These are phyloP conservation scores for Poeciliopsis retropinna DNA, from an alignment of 2,113 vertebrate genomes.

Conservation along the genomic window DNA sequence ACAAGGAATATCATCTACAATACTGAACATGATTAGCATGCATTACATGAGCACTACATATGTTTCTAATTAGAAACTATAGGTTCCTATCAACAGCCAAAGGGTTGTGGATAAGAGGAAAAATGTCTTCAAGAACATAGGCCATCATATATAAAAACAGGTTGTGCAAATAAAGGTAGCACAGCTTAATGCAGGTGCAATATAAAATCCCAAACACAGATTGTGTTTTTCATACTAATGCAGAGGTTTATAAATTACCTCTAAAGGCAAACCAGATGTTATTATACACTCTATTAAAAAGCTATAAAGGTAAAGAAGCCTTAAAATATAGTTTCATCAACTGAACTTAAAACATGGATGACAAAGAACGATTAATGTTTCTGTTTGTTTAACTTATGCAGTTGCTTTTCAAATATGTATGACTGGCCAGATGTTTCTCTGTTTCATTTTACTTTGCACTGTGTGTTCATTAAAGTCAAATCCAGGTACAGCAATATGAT, in stretches of 20 bases:
- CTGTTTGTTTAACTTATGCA: neutral
- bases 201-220: no score
- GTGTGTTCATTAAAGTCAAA: conserved; percentile 46
- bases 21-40: neutral
- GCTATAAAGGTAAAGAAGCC: neutral
- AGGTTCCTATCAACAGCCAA: no score
- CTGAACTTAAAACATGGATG: no score
- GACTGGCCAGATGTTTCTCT: conserved; percentile 22
- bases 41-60: neutral
- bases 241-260: neutral
- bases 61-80: no score
- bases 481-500: conserved; percentile 33
- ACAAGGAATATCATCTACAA: neutral
- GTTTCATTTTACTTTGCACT: conserved; percentile 13
- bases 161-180: no score
- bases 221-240: no score
- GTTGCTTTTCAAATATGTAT: conserved; percentile 13
- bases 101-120: no score
- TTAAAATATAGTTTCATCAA: no score
- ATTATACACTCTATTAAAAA: neutral
- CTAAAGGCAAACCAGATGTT: neutral
- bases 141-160: no score
- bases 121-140: no score
- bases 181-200: no score
- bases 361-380: neutral